phyloP scores from a whole-genome alignment of 2,888 invertebrate genomes.

The Yponomeuta cagnagella region DNA sequence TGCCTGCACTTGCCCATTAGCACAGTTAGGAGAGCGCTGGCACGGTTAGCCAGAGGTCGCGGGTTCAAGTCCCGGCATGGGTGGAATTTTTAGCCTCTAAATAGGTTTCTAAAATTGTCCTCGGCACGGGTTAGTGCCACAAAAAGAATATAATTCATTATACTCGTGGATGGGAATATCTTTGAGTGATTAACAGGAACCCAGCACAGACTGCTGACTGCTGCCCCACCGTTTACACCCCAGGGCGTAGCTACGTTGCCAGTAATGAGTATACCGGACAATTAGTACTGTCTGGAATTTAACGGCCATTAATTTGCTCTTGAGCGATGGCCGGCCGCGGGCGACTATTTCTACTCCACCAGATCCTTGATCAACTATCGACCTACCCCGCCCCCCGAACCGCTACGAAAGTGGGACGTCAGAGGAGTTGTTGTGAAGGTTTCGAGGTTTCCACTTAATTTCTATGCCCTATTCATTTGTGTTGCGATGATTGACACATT shows the following conservation, averaged over 20 bases:
- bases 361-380: slow-evolving; percentile 32
- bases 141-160: no score
- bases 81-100: no score
- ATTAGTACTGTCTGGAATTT: slow-evolving; percentile 59
- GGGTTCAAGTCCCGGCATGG: no score
- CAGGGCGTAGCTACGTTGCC: slow-evolving; percentile 25
- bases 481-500: slow-evolving; percentile 88
- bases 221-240: background rate
- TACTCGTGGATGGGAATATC: no score
- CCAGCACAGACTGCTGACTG: background rate
- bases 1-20: no score
- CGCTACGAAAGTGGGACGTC: background rate
- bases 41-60: no score
- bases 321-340: slow-evolving; percentile 58
- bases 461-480: slow-evolving; percentile 72
- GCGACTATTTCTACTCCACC: slow-evolving; percentile 35
- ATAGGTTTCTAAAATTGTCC: no score
- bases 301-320: slow-evolving; percentile 49
- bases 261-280: slow-evolving; percentile 66
- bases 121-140: no score
- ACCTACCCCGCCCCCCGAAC: slow-evolving; percentile 17
- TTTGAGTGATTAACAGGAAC: background rate
- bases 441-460: slow-evolving; percentile 11
- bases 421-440: background rate
- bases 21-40: no score